These are phyloP conservation scores for Chionoecetes opilio DNA, from an alignment of 1,140 invertebrate species.

Conservation along the genomic window DNA sequence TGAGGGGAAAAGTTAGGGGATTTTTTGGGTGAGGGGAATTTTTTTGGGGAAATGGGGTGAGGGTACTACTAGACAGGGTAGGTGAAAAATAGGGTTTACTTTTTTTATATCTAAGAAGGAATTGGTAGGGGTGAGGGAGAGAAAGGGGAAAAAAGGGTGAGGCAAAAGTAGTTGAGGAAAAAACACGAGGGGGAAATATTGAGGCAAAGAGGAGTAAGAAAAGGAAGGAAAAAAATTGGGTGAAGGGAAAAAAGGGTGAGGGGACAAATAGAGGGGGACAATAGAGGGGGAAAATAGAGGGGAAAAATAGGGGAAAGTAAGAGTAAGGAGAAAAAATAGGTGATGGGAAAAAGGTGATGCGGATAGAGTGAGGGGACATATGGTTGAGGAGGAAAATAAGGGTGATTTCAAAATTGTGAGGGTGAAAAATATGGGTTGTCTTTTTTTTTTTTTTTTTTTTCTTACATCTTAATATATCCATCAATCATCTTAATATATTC, in stretches of 20 bases:
- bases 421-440: too few species aligned
- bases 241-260: neutral
- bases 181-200: neutral
- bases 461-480: too few species aligned
- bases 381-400: neutral
- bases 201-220: neutral
- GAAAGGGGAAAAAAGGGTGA: neutral
- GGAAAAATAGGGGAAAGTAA: neutral
- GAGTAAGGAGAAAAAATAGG: neutral
- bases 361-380: constrained; percentile 35
- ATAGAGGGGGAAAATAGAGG: too few species aligned
- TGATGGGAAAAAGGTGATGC: neutral
- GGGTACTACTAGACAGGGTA: too few species aligned
- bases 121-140: neutral
- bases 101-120: too few species aligned
- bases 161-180: neutral
- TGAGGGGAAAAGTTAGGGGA: neutral
- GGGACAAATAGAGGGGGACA: neutral
- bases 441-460: too few species aligned
- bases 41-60: too few species aligned
- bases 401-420: too few species aligned
- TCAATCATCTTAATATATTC: too few species aligned
- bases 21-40: too few species aligned
- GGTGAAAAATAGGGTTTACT: too few species aligned
- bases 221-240: neutral